A percentile compares a stretch with the other conserved stretches of the same genome.
Evolutionary conservation across 64 coral and sea anemone genomes (phyloP).

Genomic region (Astreopora myriophthalma): DNA sequence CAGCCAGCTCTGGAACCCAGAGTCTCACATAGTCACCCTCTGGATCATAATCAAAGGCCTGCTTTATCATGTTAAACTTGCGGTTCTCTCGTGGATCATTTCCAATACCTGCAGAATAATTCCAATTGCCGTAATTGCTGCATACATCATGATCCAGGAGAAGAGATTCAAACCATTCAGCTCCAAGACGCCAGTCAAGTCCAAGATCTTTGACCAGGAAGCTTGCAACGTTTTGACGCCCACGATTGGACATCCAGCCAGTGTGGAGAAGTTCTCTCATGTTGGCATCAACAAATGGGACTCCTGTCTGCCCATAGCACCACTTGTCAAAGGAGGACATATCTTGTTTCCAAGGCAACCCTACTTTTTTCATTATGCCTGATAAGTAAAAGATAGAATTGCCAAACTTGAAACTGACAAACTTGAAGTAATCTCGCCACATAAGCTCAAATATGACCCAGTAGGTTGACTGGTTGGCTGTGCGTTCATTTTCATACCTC

Average conservation of each 20-base stretch:
- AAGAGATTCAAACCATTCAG: slow-evolving; percentile 82
- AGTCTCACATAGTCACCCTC: slow-evolving; percentile 41
- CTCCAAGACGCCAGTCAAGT: slow-evolving; percentile 71
- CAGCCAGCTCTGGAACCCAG: slow-evolving; percentile 73
- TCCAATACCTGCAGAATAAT: slow-evolving; percentile 72
- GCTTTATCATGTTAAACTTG: slow-evolving; percentile 80
- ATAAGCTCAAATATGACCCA: slow-evolving; percentile 74
- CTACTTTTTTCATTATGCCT: slow-evolving; percentile 34
- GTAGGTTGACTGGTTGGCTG: slow-evolving; percentile 68
- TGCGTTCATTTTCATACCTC: slow-evolving; percentile 41
- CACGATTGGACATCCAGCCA: slow-evolving; percentile 78
- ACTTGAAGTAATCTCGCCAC: slow-evolving; percentile 79
- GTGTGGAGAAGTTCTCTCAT: slow-evolving; percentile 72
- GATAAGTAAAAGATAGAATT: slow-evolving; percentile 49
- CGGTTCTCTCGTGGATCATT: slow-evolving; percentile 78
- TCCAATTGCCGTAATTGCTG: slow-evolving; percentile 82
- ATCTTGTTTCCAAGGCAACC: slow-evolving; percentile 49
- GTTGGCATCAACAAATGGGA: slow-evolving; percentile 71
- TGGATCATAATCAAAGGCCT: slow-evolving; percentile 77
- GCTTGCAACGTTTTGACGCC: slow-evolving; percentile 70
- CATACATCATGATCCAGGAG: slow-evolving; percentile 76
- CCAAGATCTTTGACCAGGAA: slow-evolving; percentile 76
- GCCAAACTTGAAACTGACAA: slow-evolving; percentile 64
- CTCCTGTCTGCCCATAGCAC: slow-evolving; percentile 59
- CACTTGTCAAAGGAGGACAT: slow-evolving; percentile 33